These are phyloP conservation scores for Protobothrops flavoviridis DNA, from an alignment of 2,113 vertebrate genomes.

Conservation along the genomic window DNA sequence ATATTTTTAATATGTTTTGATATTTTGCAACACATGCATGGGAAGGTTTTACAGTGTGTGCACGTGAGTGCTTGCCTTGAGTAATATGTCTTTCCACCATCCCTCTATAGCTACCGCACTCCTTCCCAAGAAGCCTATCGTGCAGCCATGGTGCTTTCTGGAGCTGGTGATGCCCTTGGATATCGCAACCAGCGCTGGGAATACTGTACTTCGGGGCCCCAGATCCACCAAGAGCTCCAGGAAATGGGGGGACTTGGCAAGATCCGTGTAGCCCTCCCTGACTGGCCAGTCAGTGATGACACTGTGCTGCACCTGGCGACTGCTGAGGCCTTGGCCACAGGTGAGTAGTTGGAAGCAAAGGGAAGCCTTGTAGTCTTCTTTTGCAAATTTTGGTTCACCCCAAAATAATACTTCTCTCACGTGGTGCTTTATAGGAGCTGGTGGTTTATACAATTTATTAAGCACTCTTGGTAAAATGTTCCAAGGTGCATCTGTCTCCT, in stretches of 20 bases:
- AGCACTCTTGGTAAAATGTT: background rate
- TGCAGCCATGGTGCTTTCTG: slow-evolving; percentile 79
- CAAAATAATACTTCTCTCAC: background rate
- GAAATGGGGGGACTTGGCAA: slow-evolving; percentile 74
- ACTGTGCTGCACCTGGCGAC: slow-evolving; percentile 81
- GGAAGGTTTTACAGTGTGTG: background rate
- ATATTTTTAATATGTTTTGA: background rate
- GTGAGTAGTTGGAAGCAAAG: slow-evolving; percentile 48
- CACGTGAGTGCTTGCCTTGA: background rate
- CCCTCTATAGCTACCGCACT: slow-evolving; percentile 13
- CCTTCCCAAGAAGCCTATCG: slow-evolving; percentile 68
- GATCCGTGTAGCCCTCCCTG: slow-evolving; percentile 72
- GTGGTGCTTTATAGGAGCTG: background rate
- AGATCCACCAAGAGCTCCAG: slow-evolving; percentile 76
- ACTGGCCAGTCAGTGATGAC: slow-evolving; percentile 83
- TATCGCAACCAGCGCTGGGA: slow-evolving; percentile 81
- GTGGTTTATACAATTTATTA: background rate
- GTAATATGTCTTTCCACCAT: too few species aligned
- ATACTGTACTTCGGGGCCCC: slow-evolving; percentile 75
- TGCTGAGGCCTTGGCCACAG: slow-evolving; percentile 76
- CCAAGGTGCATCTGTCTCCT: background rate
- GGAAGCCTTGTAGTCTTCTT: too few species aligned
- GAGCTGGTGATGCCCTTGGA: slow-evolving; percentile 77
- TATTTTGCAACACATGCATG: background rate
- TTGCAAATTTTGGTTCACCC: background rate